Base-by-base conservation (phyloP, 1,140 invertebrate species). In the Anastrepha obliqua region DNA sequence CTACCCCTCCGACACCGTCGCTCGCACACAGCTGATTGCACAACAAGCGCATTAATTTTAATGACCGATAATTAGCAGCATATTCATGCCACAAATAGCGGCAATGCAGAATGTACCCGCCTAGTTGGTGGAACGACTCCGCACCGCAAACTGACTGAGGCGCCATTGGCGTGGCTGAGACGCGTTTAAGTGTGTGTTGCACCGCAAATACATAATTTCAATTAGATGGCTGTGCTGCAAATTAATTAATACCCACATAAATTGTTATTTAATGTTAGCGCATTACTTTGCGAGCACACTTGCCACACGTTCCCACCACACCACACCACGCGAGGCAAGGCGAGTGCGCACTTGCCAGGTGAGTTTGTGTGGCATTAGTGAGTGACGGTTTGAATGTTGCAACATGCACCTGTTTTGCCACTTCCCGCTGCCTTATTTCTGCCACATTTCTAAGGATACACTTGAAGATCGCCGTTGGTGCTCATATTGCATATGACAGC, bases 171-270 rank as follows among this genome's bases (percentile, higher is more conserved):
- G 17, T 17, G 3, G 17, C 60, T 29, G 29, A 29, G 29, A 0
- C 17, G 7, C 17, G 4, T 17, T 11, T 81, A 81, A 81, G 74
- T 55, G 20, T 81, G 74, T 58, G 74, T 81, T 81, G 44, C n/a
- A 3, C 74, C 74, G 20, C 74, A 81, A 81, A 81, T 58, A 47
- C 74, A 20, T 81, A 55, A 15, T 81, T 81, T 81, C 74, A 81
- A 81, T 81, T 81, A 81, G 74, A 81, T 5, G n/a, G 47, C 51
- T 42, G 17, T 51, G 74, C 55, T 15, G 47, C 74, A 81, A 81
- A 81, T 29, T 81, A 81, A 81, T 81, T 81, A 81, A 81, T 81
- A 13, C 74, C 17, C 74, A 81, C 47, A 81, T 81, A 81, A 81
- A 81, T 81, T 81, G 44, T 8, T 81, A 81, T 81, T 81, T 81